A percentile compares a stretch with the other conserved stretches of the same genome.
Conservation (phyloP, 2,888 invertebrate species). For the Drosophila macrospina region DNA sequence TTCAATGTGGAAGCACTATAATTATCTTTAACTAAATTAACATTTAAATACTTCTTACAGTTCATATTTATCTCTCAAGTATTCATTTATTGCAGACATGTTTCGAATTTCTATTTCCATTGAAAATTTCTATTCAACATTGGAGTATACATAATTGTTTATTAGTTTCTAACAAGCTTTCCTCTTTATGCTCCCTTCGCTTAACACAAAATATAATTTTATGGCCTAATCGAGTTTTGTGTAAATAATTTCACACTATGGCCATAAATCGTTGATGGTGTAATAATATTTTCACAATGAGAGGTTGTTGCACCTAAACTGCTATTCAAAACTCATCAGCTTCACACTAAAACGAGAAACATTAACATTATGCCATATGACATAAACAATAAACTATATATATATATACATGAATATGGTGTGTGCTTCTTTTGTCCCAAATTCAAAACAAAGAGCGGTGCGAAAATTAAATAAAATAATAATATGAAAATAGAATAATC, state of each 20-base stretch:
- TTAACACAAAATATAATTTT: conserved; percentile 6
- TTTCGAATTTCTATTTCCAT: no score
- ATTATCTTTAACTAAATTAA: not conserved
- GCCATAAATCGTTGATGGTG: conserved; percentile 36
- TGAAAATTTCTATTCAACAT: not conserved
- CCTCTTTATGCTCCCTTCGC: not conserved
- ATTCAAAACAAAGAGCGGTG: conserved; percentile 5
- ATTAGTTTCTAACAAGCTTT: not conserved
- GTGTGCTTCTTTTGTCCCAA: conserved; percentile 20
- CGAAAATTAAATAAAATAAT: conserved; percentile 48
- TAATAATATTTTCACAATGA: conserved; percentile 41
- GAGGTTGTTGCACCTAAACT: conserved; percentile 47
- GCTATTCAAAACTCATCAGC: conserved; percentile 39
- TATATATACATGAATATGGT: not conserved
- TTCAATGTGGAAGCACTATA: not conserved
- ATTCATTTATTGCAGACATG: no score
- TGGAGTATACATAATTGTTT: not conserved
- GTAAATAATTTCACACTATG: conserved; percentile 30
- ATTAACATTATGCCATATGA: conserved; percentile 32
- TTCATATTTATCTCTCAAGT: no score
- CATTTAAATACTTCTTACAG: no score
- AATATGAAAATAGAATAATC: conserved; percentile 36
- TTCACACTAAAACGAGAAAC: conserved; percentile 4
- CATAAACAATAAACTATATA: conserved; percentile 23
- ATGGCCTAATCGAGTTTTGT: conserved; percentile 34